Evolutionary conservation across 2,888 invertebrate species (phyloP).

Genomic region (Drosophila tripunctata): DNA sequence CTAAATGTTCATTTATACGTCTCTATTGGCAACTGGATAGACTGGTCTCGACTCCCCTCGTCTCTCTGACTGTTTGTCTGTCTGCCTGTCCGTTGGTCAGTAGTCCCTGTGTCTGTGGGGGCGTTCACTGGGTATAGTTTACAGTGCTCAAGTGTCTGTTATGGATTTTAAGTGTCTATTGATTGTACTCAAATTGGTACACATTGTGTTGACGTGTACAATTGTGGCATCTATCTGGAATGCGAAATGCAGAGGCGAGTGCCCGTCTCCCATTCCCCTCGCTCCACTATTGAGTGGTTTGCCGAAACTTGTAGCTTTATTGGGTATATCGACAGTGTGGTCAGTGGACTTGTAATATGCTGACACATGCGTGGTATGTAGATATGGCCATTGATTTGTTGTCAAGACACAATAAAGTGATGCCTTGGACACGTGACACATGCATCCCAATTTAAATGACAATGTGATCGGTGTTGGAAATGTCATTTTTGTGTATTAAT

Average conservation of each 20-base stretch:
- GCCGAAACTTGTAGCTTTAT: conserved; percentile 28
- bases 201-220: conserved; percentile 49
- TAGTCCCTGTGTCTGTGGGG: background rate
- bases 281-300: background rate
- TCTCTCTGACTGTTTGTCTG: background rate
- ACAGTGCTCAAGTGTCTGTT: conserved; percentile 50
- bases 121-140: conserved; percentile 22
- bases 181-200: conserved; percentile 41
- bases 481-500: too few relatives aligned
- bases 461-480: too few relatives aligned
- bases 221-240: conserved; percentile 23
- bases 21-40: conserved; percentile 3
- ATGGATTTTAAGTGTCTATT: conserved; percentile 50
- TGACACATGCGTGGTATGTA: background rate
- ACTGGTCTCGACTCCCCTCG: background rate
- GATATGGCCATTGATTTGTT: background rate
- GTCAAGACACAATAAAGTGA: too few relatives aligned
- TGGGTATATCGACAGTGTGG: conserved; percentile 29
- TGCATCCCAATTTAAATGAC: too few relatives aligned
- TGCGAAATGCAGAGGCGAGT: background rate
- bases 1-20: background rate
- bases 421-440: too few relatives aligned
- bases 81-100: background rate
- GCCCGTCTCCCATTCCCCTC: too few relatives aligned
- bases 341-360: conserved; percentile 3